These are phyloP conservation scores for Megathymus violae DNA, from an alignment of 1,140 invertebrate species.

Conservation along the genomic window DNA sequence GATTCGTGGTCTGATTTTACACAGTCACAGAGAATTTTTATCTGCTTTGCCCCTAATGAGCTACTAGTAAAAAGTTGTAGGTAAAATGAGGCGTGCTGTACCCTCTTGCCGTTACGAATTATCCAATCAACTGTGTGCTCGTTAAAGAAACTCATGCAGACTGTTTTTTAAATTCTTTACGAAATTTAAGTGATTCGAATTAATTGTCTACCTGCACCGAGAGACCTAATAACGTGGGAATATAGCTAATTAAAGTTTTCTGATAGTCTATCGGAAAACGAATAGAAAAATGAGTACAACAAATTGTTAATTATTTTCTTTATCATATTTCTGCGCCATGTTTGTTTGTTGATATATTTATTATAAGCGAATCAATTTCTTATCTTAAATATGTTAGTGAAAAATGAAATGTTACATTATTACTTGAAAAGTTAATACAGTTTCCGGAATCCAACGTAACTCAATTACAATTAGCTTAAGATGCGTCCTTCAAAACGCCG, in stretches of 20 bases:
- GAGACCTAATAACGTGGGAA: slow-evolving; percentile 1
- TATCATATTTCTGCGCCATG: background rate
- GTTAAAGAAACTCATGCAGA: slow-evolving; percentile 48
- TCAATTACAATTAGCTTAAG: no score
- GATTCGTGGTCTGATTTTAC: slow-evolving; percentile 15
- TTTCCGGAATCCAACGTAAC: no score
- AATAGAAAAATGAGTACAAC: background rate
- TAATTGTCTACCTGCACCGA: slow-evolving; percentile 44
- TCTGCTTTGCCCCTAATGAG: slow-evolving; percentile 32
- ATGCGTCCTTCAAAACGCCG: no score
- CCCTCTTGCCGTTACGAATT: slow-evolving; percentile 47
- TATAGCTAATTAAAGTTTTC: background rate
- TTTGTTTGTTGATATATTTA: no score
- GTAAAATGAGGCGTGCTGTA: slow-evolving; percentile 28
- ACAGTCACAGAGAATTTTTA: slow-evolving; percentile 24
- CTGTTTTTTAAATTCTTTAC: slow-evolving; percentile 43
- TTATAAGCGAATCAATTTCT: no score
- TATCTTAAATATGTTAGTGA: no score
- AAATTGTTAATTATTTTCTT: background rate
- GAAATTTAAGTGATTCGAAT: slow-evolving; percentile 45
- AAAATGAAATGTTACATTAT: no score
- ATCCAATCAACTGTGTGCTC: slow-evolving; percentile 48
- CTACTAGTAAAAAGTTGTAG: slow-evolving; percentile 31
- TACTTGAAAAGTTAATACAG: no score
- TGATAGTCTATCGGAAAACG: no score